phyloP scores from a whole-genome alignment of 2,888 invertebrate genomes.

The Ceratothoa steindachneri region DNA sequence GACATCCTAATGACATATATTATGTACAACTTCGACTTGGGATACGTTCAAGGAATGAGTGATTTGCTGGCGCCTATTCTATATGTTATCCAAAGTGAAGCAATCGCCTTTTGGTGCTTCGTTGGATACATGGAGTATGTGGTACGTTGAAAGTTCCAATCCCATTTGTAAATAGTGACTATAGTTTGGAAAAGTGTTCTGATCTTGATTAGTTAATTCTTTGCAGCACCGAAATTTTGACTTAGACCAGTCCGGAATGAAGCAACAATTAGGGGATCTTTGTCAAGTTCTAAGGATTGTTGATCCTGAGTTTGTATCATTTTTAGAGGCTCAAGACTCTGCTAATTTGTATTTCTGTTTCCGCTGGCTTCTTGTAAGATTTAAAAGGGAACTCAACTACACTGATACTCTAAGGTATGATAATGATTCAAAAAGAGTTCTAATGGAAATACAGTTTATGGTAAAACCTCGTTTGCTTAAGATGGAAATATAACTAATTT shows the following conservation, averaged over 20 bases:
- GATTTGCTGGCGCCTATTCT: conserved; percentile 91
- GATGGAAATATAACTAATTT: too few relatives aligned
- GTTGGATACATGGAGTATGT: conserved; percentile 95
- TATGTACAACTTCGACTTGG: conserved; percentile 98
- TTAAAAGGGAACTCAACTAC: conserved; percentile 66
- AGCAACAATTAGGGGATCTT: conserved; percentile 79
- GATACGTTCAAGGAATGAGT: conserved; percentile 76
- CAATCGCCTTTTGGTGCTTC: conserved; percentile 98
- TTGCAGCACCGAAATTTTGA: conserved; percentile 82
- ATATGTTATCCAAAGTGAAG: conserved; percentile 82
- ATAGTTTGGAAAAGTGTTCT: conserved; percentile 19
- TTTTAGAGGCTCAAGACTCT: conserved; percentile 79
- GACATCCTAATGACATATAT: conserved; percentile 97
- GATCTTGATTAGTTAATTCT: not conserved
- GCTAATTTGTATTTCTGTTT: conserved; percentile 99
- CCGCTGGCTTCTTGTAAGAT: conserved; percentile 92
- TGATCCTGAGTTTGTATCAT: conserved; percentile 77
- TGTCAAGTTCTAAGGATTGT: conserved; percentile 74
- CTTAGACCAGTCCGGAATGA: conserved; percentile 95
- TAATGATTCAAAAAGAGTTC: too few relatives aligned
- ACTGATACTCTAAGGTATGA: conserved; percentile 58
- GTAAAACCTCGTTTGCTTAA: too few relatives aligned
- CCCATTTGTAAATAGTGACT: conserved; percentile 48
- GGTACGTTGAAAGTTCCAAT: conserved; percentile 58
- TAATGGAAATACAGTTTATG: too few relatives aligned